Conservation (phyloP, 2,113 vertebrate genomes). For the Nothobranchius kuhntae region DNA sequence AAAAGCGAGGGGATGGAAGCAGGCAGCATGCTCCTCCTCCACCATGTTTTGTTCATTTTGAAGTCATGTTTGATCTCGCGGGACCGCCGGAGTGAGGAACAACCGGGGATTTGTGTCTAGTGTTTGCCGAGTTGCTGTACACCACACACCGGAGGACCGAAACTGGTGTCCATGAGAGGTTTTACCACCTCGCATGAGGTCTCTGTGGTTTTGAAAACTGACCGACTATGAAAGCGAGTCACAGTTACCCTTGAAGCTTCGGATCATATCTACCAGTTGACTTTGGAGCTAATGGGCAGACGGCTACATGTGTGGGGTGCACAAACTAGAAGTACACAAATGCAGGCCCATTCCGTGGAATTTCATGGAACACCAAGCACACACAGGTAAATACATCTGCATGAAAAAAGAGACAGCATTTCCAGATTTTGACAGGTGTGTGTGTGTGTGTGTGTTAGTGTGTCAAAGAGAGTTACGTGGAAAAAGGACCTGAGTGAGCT, state of each 20-base stretch:
- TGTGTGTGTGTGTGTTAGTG: constrained; percentile 40
- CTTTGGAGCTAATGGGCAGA: constrained; percentile 16
- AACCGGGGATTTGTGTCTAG: no score
- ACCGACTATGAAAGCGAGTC: no score
- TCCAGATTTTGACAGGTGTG: constrained; percentile 36
- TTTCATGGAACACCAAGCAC: background rate
- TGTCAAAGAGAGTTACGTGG: constrained; percentile 8
- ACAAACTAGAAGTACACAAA: background rate
- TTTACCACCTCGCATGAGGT: no score
- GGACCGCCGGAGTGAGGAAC: no score
- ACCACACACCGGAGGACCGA: no score
- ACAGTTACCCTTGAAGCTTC: background rate
- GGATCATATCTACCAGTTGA: constrained; percentile 1
- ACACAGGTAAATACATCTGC: background rate
- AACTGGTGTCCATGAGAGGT: no score
- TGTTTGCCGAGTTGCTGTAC: no score
- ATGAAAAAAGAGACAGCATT: constrained; percentile 6
- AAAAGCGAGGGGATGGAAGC: no score
- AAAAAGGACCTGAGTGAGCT: constrained; percentile 37
- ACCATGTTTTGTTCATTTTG: no score
- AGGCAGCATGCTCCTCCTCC: no score
- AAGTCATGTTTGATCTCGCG: no score
- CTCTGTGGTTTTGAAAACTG: no score
- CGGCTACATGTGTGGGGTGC: background rate
- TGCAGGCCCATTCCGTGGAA: background rate